phyloP scores from a whole-genome alignment of 2,888 invertebrate species.

The Drosophila nr. fundita region DNA sequence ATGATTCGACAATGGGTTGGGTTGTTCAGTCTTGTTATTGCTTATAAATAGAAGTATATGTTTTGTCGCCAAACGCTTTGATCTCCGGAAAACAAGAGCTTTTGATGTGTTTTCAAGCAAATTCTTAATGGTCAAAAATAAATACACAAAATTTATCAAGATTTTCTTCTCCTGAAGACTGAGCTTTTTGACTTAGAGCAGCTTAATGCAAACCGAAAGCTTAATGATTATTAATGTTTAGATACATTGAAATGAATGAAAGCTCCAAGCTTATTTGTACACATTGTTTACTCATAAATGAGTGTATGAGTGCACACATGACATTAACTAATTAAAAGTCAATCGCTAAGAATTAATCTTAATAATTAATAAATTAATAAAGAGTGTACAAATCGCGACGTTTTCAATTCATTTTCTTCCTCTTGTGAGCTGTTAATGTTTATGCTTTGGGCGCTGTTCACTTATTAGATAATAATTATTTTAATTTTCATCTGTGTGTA shows the following conservation, averaged over 20 bases:
- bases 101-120: background rate
- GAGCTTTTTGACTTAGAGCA: background rate
- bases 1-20: background rate
- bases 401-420: conserved; percentile 5
- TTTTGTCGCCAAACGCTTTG: background rate
- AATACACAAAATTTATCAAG: background rate
- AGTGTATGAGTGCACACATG: background rate
- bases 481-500: conserved; percentile 10
- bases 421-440: conserved; percentile 29
- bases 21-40: background rate
- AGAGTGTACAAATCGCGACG: conserved; percentile 9
- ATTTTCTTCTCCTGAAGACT: background rate
- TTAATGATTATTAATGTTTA: background rate
- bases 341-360: background rate
- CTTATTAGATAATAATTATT: conserved; percentile 51
- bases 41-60: background rate
- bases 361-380: background rate
- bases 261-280: background rate
- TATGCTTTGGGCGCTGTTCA: conserved; percentile 10
- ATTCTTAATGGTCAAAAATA: background rate
- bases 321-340: background rate
- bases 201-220: background rate
- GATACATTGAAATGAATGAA: background rate
- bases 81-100: background rate
- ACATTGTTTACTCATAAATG: background rate